Evolutionary conservation across 2,113 vertebrate genomes (phyloP), one percentile per base, ranked within the genome.

Genomic region (Malaclemys terrapin): DNA sequence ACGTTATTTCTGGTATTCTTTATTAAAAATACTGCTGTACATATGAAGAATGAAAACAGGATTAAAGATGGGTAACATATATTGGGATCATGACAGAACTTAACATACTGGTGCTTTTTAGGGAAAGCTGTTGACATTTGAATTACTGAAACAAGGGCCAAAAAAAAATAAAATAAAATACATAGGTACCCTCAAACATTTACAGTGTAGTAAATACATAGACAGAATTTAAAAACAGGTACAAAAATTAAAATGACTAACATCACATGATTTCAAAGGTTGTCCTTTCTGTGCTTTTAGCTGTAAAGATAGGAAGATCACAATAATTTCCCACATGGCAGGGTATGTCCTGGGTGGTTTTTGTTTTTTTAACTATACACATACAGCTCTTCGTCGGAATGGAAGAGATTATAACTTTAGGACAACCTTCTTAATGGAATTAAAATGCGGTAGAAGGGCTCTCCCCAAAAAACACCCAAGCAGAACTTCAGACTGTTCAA

Each of bases 1-100:
- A 93, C 10, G 0, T 95, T 98, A 97, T 97, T 99, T 99, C 99
- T 99, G 98, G 98, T 99, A 99, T 99, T 99, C 99, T 99, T 99
- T 99, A 99, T 99, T 99, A 99, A 99, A 99, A 99, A 99, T 99
- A 99, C 99, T 99, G 99, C 99, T 99, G 99, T 99, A 99, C 99
- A 99, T 98, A 99, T 99, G 99, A 99, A 99, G 99, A 99, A 99
- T 98, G 98, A 98, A 98, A 98, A 98, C 95, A 98, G 96, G 97
- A 97, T 98, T 98, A 98, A 98, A 98, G 97, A 98, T 98, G 98
- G 98, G 95, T 98, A 98, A 98, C 98, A 98, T 97, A 98, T 97
- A 97, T 80, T 95, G 98, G 98, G 98, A 98, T 97, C 97, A 97
- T 98, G 98, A 98, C 97, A 98, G 97, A 98, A 98, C 96, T 96